Conservation (phyloP, 2,888 invertebrate species). For the Diarsia brunnea region DNA sequence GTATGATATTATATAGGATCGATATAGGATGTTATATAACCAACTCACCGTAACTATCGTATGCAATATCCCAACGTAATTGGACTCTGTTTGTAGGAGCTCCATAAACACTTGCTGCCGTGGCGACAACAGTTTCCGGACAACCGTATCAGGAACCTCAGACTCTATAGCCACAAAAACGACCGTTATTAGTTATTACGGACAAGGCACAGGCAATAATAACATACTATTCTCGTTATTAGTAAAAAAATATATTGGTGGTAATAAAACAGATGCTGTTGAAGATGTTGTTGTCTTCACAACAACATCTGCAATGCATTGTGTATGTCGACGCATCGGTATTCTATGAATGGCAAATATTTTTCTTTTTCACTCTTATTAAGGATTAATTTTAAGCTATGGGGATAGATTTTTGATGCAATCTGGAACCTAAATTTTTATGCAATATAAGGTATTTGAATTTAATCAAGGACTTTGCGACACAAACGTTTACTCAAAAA, state of each 20-base stretch:
- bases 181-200: slow-evolving; percentile 35
- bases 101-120: slow-evolving; percentile 97
- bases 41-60: slow-evolving; percentile 95
- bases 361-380: neutral
- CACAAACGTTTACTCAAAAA: neutral
- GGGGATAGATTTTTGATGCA: neutral
- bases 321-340: slow-evolving; percentile 3
- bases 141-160: slow-evolving; percentile 91
- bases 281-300: no score
- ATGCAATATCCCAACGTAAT: slow-evolving; percentile 98
- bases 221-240: neutral
- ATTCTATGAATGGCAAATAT: neutral
- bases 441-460: neutral
- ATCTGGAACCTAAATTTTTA: neutral
- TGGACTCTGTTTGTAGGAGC: slow-evolving; percentile 98
- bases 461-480: neutral
- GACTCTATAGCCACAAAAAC: slow-evolving; percentile 82
- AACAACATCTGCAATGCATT: slow-evolving; percentile 24
- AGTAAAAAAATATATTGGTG: slow-evolving; percentile 9
- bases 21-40: no score
- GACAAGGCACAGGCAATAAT: slow-evolving; percentile 1
- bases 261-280: no score
- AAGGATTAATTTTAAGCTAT: neutral
- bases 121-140: slow-evolving; percentile 93
- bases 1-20: no score